Conservation (phyloP, 2,888 invertebrate species). For the Melipona bicolor region DNA sequence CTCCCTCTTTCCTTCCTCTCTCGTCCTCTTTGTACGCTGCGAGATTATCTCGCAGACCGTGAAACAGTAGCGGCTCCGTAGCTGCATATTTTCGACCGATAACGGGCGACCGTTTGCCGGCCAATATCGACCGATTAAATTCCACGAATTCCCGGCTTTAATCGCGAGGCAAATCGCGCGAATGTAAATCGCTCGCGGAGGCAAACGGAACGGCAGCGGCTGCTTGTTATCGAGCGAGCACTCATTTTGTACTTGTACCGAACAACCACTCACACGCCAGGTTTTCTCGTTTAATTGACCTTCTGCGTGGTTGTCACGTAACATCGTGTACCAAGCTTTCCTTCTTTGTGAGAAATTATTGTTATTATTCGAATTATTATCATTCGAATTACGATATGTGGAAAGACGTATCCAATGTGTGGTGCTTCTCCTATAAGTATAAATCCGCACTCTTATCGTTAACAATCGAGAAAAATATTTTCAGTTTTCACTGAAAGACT, state of each 20-base stretch:
- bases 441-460: no score
- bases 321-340: no score
- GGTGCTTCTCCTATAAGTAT: no score
- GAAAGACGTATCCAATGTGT: no score
- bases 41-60: constrained; percentile 30
- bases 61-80: constrained; percentile 42
- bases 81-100: constrained; percentile 37
- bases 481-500: no score
- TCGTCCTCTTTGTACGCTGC: constrained; percentile 1
- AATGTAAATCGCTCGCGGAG: constrained; percentile 18
- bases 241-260: not conserved
- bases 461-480: no score
- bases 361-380: no score
- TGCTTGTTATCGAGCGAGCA: constrained; percentile 5
- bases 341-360: no score
- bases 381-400: no score
- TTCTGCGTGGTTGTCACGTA: not conserved
- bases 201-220: not conserved
- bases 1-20: constrained; percentile 5
- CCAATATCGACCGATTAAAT: constrained; percentile 44
- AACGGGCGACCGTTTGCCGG: constrained; percentile 21
- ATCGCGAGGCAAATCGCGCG: constrained; percentile 15
- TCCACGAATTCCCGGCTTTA: constrained; percentile 31
- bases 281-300: not conserved
- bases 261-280: not conserved